phyloP scores from a whole-genome alignment of 2,113 vertebrate genomes.

The Salvelinus alpinus region DNA sequence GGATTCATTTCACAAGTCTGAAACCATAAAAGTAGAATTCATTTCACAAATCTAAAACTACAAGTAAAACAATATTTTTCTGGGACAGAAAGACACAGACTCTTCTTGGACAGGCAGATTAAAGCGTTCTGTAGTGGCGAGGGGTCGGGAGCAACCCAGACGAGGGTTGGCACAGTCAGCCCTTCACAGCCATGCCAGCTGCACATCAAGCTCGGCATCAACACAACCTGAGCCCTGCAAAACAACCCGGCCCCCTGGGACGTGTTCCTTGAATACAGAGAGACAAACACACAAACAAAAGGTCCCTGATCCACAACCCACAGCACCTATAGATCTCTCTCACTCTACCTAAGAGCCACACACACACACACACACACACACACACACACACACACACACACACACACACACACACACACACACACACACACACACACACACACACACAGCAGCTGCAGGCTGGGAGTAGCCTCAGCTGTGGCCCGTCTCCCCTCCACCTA shows the following conservation, averaged over 20 bases:
- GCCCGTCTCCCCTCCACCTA: neutral
- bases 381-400: too few species aligned
- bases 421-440: neutral
- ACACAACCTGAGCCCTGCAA: constrained; percentile 9
- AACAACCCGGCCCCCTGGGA: neutral
- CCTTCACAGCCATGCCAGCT: neutral
- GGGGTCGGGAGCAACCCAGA: neutral
- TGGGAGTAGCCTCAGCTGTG: constrained; percentile 1
- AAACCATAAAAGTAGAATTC: too few species aligned
- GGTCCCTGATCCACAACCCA: neutral
- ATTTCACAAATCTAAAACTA: too few species aligned
- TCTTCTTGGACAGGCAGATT: neutral
- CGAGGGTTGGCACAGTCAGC: neutral
- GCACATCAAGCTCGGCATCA: neutral
- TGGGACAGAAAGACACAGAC: neutral
- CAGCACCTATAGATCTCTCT: neutral
- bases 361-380: too few species aligned
- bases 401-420: too few species aligned
- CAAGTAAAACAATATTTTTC: too few species aligned
- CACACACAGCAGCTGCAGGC: neutral
- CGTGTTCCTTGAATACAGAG: neutral
- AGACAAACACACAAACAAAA: neutral
- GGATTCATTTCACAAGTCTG: too few species aligned
- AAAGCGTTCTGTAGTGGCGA: neutral
- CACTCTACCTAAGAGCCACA: neutral